phyloP scores from a whole-genome alignment of 2,888 invertebrate species.

The Idaea biselata region DNA sequence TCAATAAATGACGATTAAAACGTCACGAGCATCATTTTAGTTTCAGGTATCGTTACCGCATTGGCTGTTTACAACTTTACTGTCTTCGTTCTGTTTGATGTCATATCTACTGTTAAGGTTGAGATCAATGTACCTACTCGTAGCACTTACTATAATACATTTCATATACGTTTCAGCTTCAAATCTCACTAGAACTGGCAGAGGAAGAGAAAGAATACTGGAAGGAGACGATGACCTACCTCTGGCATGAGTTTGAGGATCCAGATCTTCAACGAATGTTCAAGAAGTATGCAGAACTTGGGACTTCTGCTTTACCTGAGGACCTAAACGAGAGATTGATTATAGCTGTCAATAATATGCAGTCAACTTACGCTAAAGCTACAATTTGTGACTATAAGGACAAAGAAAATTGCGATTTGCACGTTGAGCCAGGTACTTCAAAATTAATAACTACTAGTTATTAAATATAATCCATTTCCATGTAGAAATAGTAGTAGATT shows the following conservation, averaged over 20 bases:
- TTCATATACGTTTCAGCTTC: conserved; percentile 44
- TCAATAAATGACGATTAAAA: too few species aligned
- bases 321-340: conserved; percentile 82
- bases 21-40: too few species aligned
- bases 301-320: conserved; percentile 87
- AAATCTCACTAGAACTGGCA: conserved; percentile 60
- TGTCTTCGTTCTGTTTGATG: too few species aligned
- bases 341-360: conserved; percentile 85
- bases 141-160: conserved; percentile 17
- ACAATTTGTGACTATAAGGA: conserved; percentile 87
- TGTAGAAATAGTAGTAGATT: too few species aligned
- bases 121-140: too few species aligned
- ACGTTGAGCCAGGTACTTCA: conserved; percentile 85
- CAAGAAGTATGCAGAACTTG: conserved; percentile 84
- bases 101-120: too few species aligned
- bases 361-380: conserved; percentile 87
- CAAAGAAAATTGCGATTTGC: conserved; percentile 83
- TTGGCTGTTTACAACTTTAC: too few species aligned
- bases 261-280: conserved; percentile 87
- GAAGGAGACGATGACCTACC: conserved; percentile 84
- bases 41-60: too few species aligned
- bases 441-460: not conserved
- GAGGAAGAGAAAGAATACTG: conserved; percentile 83
- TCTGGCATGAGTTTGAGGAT: conserved; percentile 87
- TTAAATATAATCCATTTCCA: too few species aligned